Evolutionary conservation across 2,797 vertebrate species (phyloP).

Genomic region (Hippopotamyrus pictus): DNA sequence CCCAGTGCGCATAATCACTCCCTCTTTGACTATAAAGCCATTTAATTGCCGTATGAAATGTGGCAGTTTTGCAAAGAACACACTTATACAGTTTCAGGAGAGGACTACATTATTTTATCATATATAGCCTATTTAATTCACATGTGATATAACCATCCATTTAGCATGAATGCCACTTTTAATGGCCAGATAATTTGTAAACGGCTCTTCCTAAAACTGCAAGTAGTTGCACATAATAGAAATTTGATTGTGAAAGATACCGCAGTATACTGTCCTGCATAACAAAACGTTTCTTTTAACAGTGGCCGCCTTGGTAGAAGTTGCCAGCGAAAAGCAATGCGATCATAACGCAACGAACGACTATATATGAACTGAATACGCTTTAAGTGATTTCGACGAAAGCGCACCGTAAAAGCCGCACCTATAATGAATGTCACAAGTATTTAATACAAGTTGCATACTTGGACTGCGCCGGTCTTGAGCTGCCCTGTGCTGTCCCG

Average conservation of each 20-base stretch:
- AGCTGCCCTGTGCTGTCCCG: not conserved
- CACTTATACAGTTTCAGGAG: not conserved
- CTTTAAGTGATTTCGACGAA: not conserved
- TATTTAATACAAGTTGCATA: not conserved
- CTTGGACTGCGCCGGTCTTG: not conserved
- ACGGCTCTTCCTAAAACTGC: not conserved
- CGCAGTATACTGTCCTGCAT: not conserved
- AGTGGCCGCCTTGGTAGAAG: not conserved
- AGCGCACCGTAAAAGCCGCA: not conserved
- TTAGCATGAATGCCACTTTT: not conserved
- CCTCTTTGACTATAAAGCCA: not conserved
- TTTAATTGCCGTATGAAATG: not conserved
- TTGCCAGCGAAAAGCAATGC: not conserved
- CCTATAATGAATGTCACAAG: not conserved
- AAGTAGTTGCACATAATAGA: not conserved
- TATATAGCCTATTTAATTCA: not conserved
- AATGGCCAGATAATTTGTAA: not conserved
- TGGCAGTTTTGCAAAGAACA: not conserved
- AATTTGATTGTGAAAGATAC: not conserved
- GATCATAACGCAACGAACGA: not conserved
- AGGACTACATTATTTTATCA: not conserved
- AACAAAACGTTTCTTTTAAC: not conserved
- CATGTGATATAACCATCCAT: not conserved
- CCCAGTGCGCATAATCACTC: not conserved
- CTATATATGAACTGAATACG: not conserved